Conservation (phyloP, 1,140 invertebrate genomes). For the Neuroterus valhalla region DNA sequence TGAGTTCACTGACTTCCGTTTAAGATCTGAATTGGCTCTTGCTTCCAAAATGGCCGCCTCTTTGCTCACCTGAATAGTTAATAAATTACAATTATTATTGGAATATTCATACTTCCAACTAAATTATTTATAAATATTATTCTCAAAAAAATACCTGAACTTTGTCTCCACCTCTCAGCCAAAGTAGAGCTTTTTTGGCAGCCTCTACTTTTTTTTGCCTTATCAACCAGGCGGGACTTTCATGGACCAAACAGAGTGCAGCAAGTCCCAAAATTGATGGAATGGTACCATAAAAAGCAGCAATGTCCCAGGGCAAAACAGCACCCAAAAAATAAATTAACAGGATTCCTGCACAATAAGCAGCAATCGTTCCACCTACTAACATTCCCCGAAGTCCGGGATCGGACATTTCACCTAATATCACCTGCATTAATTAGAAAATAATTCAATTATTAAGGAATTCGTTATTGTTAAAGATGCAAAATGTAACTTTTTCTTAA, state of each 20-base stretch:
- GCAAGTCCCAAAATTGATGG: conserved; percentile 77
- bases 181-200: conserved; percentile 79
- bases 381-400: conserved; percentile 81
- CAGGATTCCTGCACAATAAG: conserved; percentile 83
- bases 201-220: conserved; percentile 77
- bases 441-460: no score
- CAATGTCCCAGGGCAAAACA: conserved; percentile 78
- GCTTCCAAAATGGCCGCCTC: conserved; percentile 58
- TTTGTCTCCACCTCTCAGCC: conserved; percentile 79
- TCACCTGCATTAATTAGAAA: conserved; percentile 77
- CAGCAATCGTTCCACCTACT: conserved; percentile 80
- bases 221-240: conserved; percentile 84
- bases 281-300: conserved; percentile 78
- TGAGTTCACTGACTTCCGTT: conserved; percentile 39
- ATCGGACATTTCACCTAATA: conserved; percentile 84
- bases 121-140: not conserved
- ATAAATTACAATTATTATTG: not conserved
- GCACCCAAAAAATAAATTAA: conserved; percentile 82
- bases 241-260: conserved; percentile 80
- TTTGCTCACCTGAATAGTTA: conserved; percentile 47
- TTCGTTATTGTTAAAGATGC: no score
- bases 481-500: no score
- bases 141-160: conserved; percentile 60
- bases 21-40: conserved; percentile 51
- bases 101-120: not conserved